A percentile compares a stretch with the other conserved stretches of the same genome.
Conservation (phyloP, 2,797 vertebrate genomes). For the Chelmon rostratus region DNA sequence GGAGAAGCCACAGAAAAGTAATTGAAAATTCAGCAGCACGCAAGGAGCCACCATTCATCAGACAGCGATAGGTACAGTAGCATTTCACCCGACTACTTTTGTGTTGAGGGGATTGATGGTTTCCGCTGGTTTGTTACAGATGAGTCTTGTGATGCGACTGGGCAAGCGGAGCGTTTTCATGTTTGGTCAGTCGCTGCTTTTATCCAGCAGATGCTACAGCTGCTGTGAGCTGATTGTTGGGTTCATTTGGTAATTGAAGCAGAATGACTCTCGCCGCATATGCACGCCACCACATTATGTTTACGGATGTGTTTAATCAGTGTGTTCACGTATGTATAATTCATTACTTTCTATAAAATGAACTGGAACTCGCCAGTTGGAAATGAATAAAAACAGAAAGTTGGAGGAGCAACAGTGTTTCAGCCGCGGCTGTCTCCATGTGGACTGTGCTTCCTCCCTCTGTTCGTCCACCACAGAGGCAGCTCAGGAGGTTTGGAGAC, state of each 20-base stretch:
- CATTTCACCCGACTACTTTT: slow-evolving; percentile 43
- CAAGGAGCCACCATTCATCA: slow-evolving; percentile 68
- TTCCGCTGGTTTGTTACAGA: slow-evolving; percentile 51
- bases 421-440: neutral
- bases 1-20: slow-evolving; percentile 61
- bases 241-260: slow-evolving; percentile 15
- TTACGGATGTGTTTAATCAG: neutral
- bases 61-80: slow-evolving; percentile 43
- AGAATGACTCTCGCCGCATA: neutral
- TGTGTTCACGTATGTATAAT: neutral
- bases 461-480: slow-evolving; percentile 5
- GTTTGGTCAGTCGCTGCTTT: slow-evolving; percentile 19
- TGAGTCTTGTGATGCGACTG: slow-evolving; percentile 46
- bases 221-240: neutral
- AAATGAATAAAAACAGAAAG: neutral
- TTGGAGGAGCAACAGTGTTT: neutral
- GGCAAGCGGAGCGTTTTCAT: neutral
- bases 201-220: slow-evolving; percentile 24
- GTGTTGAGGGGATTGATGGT: slow-evolving; percentile 39
- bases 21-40: slow-evolving; percentile 71
- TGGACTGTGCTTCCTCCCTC: neutral
- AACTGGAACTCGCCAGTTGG: neutral
- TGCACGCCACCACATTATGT: neutral
- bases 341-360: neutral
- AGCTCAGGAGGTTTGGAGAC: slow-evolving; percentile 21